Evolutionary conservation across 2,888 invertebrate genomes (phyloP), one percentile per base, ranked within the genome.

Genomic region (Selenia dentaria): DNA sequence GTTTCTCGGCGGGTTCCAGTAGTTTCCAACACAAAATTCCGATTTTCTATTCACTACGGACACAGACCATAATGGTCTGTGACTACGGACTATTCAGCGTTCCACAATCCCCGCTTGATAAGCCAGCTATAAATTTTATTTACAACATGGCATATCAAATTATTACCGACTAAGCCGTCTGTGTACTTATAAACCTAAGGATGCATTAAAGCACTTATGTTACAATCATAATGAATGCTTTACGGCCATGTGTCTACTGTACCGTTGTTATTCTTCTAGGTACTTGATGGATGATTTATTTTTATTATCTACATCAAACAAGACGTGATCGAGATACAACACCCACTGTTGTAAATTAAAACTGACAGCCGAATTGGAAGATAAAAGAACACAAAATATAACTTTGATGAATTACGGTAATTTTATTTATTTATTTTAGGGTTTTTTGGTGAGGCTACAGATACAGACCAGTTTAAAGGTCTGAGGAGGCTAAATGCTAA

Each of bases 251-350:
- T 48, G 36, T 55, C 51, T n/a, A n/a, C n/a, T n/a, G n/a, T n/a
- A n/a, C n/a, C n/a, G n/a, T 46, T 46, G 45, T 42, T 42, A 37
- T 37, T 37, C 22, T 37, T 49, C 43, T 52, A 46, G 53, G 48
- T 58, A 42, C 32, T 58, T 77, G 70, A 70, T 69, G 70, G 63
- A 74, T 74, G 67, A 69, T 67, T 64, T 62, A 70, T 65, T 67
- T 70, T 70, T 70, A 74, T 64, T 63, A 56, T 48, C 51, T 36
- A 52, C 58, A 54, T 53, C 49, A 65, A 65, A 67, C 57, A 59
- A 50, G 49, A 57, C 51, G 33, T 41, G 46, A 41, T 38, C 45
- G 41, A 45, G 45, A 45, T 41, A 34, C 37, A 33, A 31, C 34
- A 31, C 33, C 36, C 37, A 32, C 45, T 8, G 44, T 36, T 45